A percentile compares a stretch with the other conserved stretches of the same genome.
Evolutionary conservation across 2,797 vertebrate genomes (phyloP).

Genomic region (Rachycentron canadum): DNA sequence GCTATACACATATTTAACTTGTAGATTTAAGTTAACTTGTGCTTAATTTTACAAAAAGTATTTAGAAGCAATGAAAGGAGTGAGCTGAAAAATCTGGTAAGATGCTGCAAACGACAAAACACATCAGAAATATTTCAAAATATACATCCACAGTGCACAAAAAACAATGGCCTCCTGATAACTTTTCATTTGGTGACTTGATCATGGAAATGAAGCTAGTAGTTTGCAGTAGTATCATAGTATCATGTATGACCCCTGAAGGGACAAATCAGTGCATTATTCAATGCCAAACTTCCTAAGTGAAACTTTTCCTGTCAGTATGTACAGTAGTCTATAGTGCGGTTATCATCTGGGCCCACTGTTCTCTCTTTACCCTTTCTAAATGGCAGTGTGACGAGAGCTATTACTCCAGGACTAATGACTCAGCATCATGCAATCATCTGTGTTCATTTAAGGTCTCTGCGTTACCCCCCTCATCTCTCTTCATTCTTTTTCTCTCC

Average conservation of each 20-base stretch:
- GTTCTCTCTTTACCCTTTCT: slow-evolving; percentile 53
- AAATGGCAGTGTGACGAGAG: slow-evolving; percentile 44
- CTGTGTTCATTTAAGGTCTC: slow-evolving; percentile 49
- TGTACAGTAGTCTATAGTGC: slow-evolving; percentile 1
- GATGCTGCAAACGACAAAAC: background rate
- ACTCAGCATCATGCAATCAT: slow-evolving; percentile 62
- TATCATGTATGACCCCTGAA: background rate
- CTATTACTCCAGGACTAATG: slow-evolving; percentile 70
- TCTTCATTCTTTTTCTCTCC: background rate
- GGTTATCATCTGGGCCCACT: slow-evolving; percentile 20
- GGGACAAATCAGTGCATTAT: slow-evolving; percentile 5
- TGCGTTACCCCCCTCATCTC: slow-evolving; percentile 14
- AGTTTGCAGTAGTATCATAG: slow-evolving; percentile 15
- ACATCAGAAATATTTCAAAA: background rate
- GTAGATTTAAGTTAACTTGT: too few species aligned
- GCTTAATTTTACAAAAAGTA: background rate
- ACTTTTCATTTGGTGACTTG: background rate
- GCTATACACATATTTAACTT: background rate
- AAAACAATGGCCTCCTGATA: background rate
- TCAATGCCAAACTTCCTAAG: slow-evolving; percentile 24
- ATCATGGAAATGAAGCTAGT: background rate
- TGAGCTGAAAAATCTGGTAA: background rate
- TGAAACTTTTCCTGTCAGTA: slow-evolving; percentile 5
- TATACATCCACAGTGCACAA: background rate
- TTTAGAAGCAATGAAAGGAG: background rate